Evolutionary conservation across 2,797 vertebrate genomes (phyloP), one percentile per base, ranked within the genome.

Genomic region (Helicolenus hilgendorfi): DNA sequence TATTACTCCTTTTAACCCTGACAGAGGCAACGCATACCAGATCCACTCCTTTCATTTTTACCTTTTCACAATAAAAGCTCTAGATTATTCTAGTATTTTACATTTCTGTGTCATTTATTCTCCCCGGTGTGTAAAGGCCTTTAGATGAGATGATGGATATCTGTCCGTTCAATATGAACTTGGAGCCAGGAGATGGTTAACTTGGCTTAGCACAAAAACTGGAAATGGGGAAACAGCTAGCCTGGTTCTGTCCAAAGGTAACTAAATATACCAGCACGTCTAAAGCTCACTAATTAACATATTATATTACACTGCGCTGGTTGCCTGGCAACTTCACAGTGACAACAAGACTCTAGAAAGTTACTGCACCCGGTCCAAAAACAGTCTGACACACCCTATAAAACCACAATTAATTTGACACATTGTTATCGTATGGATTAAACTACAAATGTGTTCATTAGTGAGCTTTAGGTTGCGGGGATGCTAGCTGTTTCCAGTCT

Each of bases 271-370:
- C 6, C n/a, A 75, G 20, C 9, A 26, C 13, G 2, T 82, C 35
- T 65, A 53, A 59, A 79, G 69, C 14, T 67, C 59, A 64, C 20
- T 49, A 53, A 77, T 82, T 53, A 62, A 65, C 35, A 31, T 2
- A 11, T 77, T 65, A 56, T 10, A 68, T 65, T 15, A 7, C 13
- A 15, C 68, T 77, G 20, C 5, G 0, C 15, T 26, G 58, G 60
- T 77, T 84, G 24, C 67, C 71, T 83, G 77, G 65, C 77, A 87
- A 62, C 29, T 9, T 20, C 29, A 33, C 60, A 64, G 36, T 41
- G 4, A 14, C 33, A 63, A 35, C 60, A 63, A 35, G 5, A 35
- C 60, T 45, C 2, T 45, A 45, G 41, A 45, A 41, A 69, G 4
- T 11, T 33, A 24, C 27, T 74, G 49, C 49, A 22, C 4, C 18